These are phyloP conservation scores for Lycophotia porphyrea DNA, from an alignment of 2,888 invertebrate genomes.

Conservation along the genomic window DNA sequence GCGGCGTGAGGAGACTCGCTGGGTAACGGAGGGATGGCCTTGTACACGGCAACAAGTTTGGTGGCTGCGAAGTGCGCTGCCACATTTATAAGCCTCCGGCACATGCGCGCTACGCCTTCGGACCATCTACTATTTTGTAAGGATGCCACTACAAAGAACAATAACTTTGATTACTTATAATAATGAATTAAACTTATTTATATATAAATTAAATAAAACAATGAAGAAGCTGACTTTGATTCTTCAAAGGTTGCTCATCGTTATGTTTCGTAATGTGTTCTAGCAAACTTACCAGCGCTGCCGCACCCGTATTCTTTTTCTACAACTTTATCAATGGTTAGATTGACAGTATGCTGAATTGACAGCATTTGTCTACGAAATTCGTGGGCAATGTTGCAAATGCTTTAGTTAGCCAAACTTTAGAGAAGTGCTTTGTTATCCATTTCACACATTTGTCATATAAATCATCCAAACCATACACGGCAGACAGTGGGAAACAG, in stretches of 20 bases:
- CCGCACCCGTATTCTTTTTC: slow-evolving; percentile 96
- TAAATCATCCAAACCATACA: slow-evolving; percentile 96
- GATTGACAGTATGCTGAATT: slow-evolving; percentile 95
- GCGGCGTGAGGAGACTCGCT: slow-evolving; percentile 72
- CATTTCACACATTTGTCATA: slow-evolving; percentile 96
- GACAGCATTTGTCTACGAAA: slow-evolving; percentile 95
- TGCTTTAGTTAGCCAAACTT: slow-evolving; percentile 97
- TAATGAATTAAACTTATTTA: background rate
- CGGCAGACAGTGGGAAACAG: slow-evolving; percentile 95
- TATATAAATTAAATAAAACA: background rate
- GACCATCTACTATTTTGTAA: slow-evolving; percentile 96
- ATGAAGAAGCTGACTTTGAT: background rate
- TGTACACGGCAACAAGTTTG: slow-evolving; percentile 94
- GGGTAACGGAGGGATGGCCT: slow-evolving; percentile 89
- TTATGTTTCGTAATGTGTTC: background rate
- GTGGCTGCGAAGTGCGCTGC: slow-evolving; percentile 95
- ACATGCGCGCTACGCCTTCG: slow-evolving; percentile 94
- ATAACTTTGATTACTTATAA: slow-evolving; percentile 12
- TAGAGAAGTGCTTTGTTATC: slow-evolving; percentile 94
- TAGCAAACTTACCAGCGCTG: slow-evolving; percentile 88
- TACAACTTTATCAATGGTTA: slow-evolving; percentile 95
- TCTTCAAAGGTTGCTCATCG: background rate
- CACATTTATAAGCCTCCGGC: slow-evolving; percentile 94
- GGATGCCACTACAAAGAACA: slow-evolving; percentile 87
- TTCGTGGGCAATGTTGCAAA: slow-evolving; percentile 96